phyloP scores from a whole-genome alignment of 2,888 invertebrate species.

The Escarpia spicata region DNA sequence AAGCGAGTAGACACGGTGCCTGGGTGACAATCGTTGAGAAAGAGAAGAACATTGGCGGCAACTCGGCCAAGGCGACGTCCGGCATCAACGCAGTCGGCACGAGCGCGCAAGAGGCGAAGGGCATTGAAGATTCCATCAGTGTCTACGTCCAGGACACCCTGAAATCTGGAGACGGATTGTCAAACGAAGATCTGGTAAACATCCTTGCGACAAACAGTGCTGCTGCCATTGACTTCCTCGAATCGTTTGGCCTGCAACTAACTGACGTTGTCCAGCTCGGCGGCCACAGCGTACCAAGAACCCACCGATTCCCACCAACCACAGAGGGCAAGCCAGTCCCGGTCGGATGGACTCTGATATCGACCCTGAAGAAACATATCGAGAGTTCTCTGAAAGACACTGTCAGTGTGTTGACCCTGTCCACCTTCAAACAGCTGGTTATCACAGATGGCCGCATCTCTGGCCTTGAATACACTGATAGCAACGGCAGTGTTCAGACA shows the following conservation, averaged over 20 bases:
- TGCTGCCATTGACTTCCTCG: conserved; percentile 36
- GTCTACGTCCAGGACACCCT: conserved; percentile 32
- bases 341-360: conserved; percentile 42
- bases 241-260: conserved; percentile 35
- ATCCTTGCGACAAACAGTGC: conserved; percentile 38
- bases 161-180: conserved; percentile 35
- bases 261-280: conserved; percentile 42
- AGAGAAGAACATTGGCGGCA: conserved; percentile 40
- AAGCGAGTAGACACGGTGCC: conserved; percentile 39
- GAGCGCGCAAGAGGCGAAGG: conserved; percentile 31
- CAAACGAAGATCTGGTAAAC: conserved; percentile 34
- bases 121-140: conserved; percentile 35
- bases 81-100: conserved; percentile 42
- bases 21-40: conserved; percentile 40
- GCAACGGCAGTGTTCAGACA: conserved; percentile 17
- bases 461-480: background rate
- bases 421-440: conserved; percentile 36
- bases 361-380: conserved; percentile 37
- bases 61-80: conserved; percentile 40
- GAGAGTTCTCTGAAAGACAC: conserved; percentile 33
- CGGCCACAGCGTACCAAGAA: conserved; percentile 39
- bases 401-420: conserved; percentile 31
- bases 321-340: conserved; percentile 41
- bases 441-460: conserved; percentile 25
- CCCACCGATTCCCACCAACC: conserved; percentile 41